These are phyloP conservation scores for Microchrysa polita DNA, from an alignment of 2,888 invertebrate species.

Conservation along the genomic window DNA sequence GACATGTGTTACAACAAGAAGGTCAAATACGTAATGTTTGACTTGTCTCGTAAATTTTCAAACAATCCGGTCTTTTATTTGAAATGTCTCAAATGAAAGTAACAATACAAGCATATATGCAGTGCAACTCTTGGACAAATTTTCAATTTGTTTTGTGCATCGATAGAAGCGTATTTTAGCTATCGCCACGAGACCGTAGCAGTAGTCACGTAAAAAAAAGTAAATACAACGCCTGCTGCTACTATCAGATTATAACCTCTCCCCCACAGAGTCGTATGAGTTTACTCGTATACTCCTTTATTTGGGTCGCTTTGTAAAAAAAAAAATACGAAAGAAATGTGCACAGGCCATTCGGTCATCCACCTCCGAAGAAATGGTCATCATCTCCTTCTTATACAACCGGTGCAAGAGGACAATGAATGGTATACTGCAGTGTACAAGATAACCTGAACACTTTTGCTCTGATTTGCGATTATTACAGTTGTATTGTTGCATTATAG, in stretches of 20 bases:
- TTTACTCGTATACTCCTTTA: neutral
- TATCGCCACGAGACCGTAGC: slow-evolving; percentile 18
- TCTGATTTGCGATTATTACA: slow-evolving; percentile 1
- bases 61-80: slow-evolving; percentile 7
- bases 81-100: neutral
- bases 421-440: neutral
- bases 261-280: neutral
- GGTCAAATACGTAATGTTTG: slow-evolving; percentile 29
- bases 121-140: slow-evolving; percentile 9
- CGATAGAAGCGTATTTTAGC: slow-evolving; percentile 6
- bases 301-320: neutral
- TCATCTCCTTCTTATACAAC: neutral
- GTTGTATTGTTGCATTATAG: neutral
- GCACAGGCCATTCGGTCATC: neutral
- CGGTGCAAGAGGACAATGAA: neutral
- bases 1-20: slow-evolving; percentile 11
- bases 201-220: slow-evolving; percentile 25
- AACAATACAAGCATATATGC: neutral
- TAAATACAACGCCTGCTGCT: slow-evolving; percentile 25
- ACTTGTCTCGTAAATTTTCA: slow-evolving; percentile 27
- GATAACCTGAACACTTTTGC: neutral
- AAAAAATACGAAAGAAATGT: too few species aligned
- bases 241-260: neutral
- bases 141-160: slow-evolving; percentile 30
- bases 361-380: slow-evolving; percentile 1